Evolutionary conservation across 2,888 invertebrate species (phyloP).

Genomic region (Teleiodes luculella): DNA sequence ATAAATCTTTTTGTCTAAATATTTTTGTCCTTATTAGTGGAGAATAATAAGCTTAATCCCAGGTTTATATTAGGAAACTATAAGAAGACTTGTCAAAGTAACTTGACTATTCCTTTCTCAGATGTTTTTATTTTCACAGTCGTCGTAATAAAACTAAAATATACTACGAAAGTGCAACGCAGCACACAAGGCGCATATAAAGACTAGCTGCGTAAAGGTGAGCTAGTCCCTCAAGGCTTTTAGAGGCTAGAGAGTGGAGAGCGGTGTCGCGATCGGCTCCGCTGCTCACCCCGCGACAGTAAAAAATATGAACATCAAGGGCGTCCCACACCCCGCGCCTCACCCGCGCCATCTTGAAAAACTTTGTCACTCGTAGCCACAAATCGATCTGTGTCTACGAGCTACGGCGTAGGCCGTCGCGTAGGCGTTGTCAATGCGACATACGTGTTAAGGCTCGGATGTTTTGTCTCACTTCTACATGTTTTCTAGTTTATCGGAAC

Average conservation of each 20-base stretch:
- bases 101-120: too few species aligned
- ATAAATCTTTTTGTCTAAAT: too few species aligned
- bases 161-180: not conserved
- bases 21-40: too few species aligned
- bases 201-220: constrained; percentile 38
- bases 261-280: constrained; percentile 75
- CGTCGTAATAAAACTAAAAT: not conserved
- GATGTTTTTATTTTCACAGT: too few species aligned
- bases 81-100: too few species aligned
- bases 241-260: constrained; percentile 75
- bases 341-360: constrained; percentile 73
- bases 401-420: constrained; percentile 42
- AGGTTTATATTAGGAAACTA: too few species aligned
- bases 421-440: constrained; percentile 2
- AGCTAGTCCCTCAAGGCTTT: constrained; percentile 67
- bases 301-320: constrained; percentile 76
- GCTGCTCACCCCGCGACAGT: constrained; percentile 78
- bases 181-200: not conserved
- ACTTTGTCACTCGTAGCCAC: constrained; percentile 75
- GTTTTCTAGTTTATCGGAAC: too few species aligned
- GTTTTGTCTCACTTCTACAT: too few species aligned
- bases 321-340: constrained; percentile 34
- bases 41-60: too few species aligned
- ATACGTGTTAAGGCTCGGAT: not conserved
- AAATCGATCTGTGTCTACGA: constrained; percentile 74